These are phyloP conservation scores for Pithys albifrons DNA, from an alignment of 2,113 vertebrate species.

Conservation along the genomic window DNA sequence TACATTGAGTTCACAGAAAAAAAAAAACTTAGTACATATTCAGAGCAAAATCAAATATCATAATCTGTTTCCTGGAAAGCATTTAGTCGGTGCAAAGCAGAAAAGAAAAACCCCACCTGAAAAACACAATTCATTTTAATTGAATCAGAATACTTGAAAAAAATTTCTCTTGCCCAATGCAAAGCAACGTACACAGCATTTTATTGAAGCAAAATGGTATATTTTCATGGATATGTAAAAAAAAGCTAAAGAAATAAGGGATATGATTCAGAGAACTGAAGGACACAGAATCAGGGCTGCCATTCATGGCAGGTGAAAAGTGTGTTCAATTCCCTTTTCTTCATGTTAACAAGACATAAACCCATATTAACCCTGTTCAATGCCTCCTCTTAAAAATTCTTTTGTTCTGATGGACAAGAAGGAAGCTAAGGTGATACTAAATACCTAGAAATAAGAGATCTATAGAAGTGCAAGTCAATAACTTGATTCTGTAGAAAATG, in stretches of 20 bases:
- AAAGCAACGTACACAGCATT: background rate
- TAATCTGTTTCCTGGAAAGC: background rate
- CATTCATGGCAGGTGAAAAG: background rate
- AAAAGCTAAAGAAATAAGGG: background rate
- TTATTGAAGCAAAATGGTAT: background rate
- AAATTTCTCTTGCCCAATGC: background rate
- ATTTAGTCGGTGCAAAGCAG: background rate
- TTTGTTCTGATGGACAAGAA: background rate
- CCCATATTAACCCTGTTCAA: background rate
- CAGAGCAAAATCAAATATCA: background rate
- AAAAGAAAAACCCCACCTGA: background rate
- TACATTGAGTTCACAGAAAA: background rate
- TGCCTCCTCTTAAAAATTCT: background rate
- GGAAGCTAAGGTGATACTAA: background rate
- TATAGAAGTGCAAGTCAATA: background rate
- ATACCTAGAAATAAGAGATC: background rate
- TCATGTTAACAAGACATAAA: background rate
- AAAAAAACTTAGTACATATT: background rate
- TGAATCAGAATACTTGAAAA: background rate
- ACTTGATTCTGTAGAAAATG: background rate
- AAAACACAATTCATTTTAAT: background rate
- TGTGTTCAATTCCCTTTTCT: background rate
- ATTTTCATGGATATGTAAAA: background rate
- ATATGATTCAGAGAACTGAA: background rate
- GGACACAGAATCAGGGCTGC: background rate